Evolutionary conservation across 2,113 vertebrate genomes (phyloP), one percentile per base, ranked within the genome.

Genomic region (Hemibagrus wyckioides): DNA sequence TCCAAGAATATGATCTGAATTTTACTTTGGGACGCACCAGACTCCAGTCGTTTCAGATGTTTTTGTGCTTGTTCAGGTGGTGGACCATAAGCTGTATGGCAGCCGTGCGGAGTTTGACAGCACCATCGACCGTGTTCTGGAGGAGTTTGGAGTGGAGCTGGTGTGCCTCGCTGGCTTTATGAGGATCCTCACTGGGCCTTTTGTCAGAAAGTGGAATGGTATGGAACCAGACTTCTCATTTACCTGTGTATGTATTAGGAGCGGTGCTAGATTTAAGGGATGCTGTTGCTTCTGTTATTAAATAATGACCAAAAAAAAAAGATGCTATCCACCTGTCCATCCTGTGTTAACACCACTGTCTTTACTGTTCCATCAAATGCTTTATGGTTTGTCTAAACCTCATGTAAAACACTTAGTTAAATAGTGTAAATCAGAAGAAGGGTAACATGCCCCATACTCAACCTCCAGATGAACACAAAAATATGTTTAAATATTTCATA

Each of bases 101-200:
- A 97, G 94, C 83, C 95, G 98, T 17, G 67, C 90, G 0, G 97
- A 97, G 87, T 99, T 99, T 80, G 98, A 99, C 84, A 89, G 36
- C 10, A 97, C 97, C 17, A 89, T 99, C 7, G 96, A 99, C 88
- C 91, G 91, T 0, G 95, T 97, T 54, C 96, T 99, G 21, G 92
- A 96, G 82, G 97, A 99, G 61, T 98, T 97, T 50, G 95, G 94
- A 0, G 94, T 96, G 90, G 95, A 99, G 91, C 91, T 99, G 88
- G 96, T 99, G 77, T 99, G 98, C 90, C 96, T 99, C 67, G 98
- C 98, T 0, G 98, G 98, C 0, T 99, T 99, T 93, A 99, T 99
- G 98, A 94, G 98, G 82, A 99, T 99, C 92, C 95, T 99, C 30
- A 98, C 97, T 0, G 97, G 96, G 3, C 92, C 94, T 2, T 99